Base-by-base conservation (phyloP, 1,140 invertebrate genomes). In the Danaus melanippus region DNA sequence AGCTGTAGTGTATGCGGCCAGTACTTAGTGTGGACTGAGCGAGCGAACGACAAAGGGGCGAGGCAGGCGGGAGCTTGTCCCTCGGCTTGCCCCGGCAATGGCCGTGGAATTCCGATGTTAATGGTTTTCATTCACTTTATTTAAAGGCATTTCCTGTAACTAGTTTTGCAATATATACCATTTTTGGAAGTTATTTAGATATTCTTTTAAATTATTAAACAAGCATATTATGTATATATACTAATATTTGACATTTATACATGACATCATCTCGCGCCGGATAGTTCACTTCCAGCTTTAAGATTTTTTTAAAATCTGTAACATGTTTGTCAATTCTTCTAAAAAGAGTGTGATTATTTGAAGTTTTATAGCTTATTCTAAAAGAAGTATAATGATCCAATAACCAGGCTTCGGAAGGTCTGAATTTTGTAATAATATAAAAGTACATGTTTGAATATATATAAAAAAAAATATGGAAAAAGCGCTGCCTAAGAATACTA, bases 1-100 rank as follows among this genome's bases (percentile, higher is more conserved):
- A 61, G 44, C 71, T 61, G 64, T 71, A 59, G 56, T 74, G 67
- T 71, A 65, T 69, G 73, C 77, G 75, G 71, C 76, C 80, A 66
- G 69, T 32, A 77, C 74, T 32, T 40, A 42, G 45, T 48, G 21
- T 46, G 74, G 74, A 80, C 66, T 69, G 64, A 46, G 39, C 63
- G 56, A 64, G 64, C 56, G 57, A 61, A 64, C 50, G 54, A 51
- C 64, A 57, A 50, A 49, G 53, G 55, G 60, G 56, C 48, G 61
- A 62, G 48, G 51, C 41, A 49, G 48, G 64, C 60, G 62, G 64
- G 53, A 62, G 63, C 60, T 62, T 58, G 56, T 64, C 55, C 63
- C 59, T 53, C 64, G 58, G 60, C 60, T 60, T 53, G 54, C 44
- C 51, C 53, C 47, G 52, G 46, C 46, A 65, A 69, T 74, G 57